Evolutionary conservation across 2,888 invertebrate species (phyloP), one percentile per base, ranked within the genome.

Genomic region (Omphaloscelis lunosa): DNA sequence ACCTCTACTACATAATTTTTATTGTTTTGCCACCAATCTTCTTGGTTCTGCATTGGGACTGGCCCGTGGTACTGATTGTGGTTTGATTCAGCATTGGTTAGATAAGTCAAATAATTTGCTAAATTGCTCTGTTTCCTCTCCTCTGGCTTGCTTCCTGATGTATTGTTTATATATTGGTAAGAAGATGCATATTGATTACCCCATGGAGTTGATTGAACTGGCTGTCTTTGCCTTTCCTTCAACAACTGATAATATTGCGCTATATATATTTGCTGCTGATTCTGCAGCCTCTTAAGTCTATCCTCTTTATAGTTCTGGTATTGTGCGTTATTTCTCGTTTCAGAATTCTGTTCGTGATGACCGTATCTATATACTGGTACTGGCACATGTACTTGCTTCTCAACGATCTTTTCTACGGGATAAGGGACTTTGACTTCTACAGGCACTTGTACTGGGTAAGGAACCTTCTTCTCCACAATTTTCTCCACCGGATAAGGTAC

Each of bases 371-470:
- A 86, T 20, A 92, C 84, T 68, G 91, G 89, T 9, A 90, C 27
- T 0, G 91, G 92, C 0, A 90, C 81, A 34, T 91, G 91, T 12
- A 94, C 90, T 1, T 94, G 96, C 79, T 97, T 97, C 77, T 97
- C 97, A 0, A 97, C 94, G 12, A 93, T 91, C 75, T 91, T 95
- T 66, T 95, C 95, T 0, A 94, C 94, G 9, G 93, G 94, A 84
- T 94, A 97, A 0, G 97, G 97, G 3, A 97, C 94, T 87, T 95
- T 95, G 2, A 96, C 95, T 39, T 97, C 96, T 0, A 97, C 94
- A 0, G 97, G 97, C 11, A 97, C 97, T 11, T 97, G 97, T 0
- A 97, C 95, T 0, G 95, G 97, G 89, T 97, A 97, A 0, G 97
- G 97, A 5, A 97, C 95, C 59, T 96, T 95, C 83, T 95, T 97